phyloP scores from a whole-genome alignment of 2,888 invertebrate species.

The Andrena flavipes region DNA sequence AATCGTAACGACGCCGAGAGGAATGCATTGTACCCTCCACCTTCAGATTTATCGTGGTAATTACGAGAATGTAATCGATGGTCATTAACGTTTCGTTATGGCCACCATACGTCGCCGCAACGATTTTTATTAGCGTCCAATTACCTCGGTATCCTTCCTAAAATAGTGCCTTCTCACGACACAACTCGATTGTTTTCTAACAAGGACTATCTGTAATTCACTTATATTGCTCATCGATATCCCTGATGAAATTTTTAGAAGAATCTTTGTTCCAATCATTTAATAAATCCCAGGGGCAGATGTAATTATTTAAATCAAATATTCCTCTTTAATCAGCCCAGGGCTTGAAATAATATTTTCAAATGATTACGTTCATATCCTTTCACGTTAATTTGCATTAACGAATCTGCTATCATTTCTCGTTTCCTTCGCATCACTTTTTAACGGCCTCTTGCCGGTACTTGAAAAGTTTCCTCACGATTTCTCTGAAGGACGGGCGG shows the following conservation, averaged over 20 bases:
- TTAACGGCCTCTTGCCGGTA: constrained; percentile 58
- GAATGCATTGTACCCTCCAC: constrained; percentile 76
- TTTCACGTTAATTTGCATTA: constrained; percentile 42
- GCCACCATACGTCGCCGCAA: constrained; percentile 74
- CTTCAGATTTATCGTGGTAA: constrained; percentile 81
- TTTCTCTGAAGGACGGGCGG: constrained; percentile 70
- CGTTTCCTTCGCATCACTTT: constrained; percentile 60
- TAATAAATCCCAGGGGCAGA: too few species aligned
- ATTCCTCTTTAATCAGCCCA: background rate
- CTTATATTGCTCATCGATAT: constrained; percentile 42
- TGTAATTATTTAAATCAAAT: too few species aligned
- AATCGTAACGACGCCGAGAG: constrained; percentile 75
- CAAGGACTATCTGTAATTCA: constrained; percentile 46
- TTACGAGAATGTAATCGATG: constrained; percentile 81
- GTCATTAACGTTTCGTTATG: constrained; percentile 82
- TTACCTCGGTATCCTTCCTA: constrained; percentile 58
- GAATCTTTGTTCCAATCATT: background rate
- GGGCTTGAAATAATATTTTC: background rate
- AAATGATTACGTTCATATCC: constrained; percentile 18
- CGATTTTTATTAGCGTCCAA: constrained; percentile 80
- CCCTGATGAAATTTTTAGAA: background rate
- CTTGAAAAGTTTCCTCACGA: constrained; percentile 65
- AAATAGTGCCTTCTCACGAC: constrained; percentile 67
- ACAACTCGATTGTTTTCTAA: constrained; percentile 58
- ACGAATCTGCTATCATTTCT: constrained; percentile 46